Percentiles rank a stretch among this genome's conserved stretches.
Evolutionary conservation across 2,113 vertebrate genomes (phyloP).

Genomic region (Hippopotamus amphibius): DNA sequence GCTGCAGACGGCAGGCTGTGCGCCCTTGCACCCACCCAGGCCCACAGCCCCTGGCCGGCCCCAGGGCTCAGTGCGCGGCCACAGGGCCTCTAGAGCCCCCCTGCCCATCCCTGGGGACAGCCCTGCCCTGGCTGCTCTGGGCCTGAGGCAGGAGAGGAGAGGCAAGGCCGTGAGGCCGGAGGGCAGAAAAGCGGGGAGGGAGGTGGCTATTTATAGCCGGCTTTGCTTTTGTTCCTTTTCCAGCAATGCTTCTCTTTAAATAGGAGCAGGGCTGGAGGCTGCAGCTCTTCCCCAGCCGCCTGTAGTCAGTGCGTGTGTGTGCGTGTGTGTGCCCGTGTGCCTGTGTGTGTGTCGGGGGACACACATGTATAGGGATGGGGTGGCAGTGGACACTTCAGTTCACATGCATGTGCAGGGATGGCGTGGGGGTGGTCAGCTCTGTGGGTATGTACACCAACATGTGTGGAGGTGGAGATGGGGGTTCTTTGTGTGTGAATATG

Average conservation of each 20-base stretch:
- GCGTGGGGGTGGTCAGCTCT: not conserved
- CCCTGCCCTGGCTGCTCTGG: constrained; percentile 49
- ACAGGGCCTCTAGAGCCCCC: not conserved
- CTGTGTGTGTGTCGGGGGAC: not conserved
- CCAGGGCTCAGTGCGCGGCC: not conserved
- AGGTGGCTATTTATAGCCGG: constrained; percentile 88
- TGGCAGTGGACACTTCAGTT: not conserved
- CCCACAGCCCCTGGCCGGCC: not conserved
- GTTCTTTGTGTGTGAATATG: not conserved
- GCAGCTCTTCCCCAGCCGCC: constrained; percentile 72
- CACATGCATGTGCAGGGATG: not conserved
- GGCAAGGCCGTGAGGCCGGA: constrained; percentile 69
- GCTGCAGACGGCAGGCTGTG: constrained; percentile 36
- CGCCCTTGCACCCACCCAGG: not conserved
- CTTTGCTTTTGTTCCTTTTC: constrained; percentile 89
- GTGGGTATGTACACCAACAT: not conserved
- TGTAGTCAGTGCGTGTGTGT: constrained; percentile 19
- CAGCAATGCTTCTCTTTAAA: constrained; percentile 87
- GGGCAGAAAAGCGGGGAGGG: constrained; percentile 83
- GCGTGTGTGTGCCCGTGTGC: not conserved
- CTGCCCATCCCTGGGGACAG: not conserved
- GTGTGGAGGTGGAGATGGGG: not conserved
- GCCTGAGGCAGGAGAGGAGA: constrained; percentile 55
- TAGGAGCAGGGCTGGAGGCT: constrained; percentile 84
- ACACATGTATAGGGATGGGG: not conserved